These are phyloP conservation scores for Chloromyia formosa DNA, from an alignment of 2,888 invertebrate genomes.

Conservation along the genomic window DNA sequence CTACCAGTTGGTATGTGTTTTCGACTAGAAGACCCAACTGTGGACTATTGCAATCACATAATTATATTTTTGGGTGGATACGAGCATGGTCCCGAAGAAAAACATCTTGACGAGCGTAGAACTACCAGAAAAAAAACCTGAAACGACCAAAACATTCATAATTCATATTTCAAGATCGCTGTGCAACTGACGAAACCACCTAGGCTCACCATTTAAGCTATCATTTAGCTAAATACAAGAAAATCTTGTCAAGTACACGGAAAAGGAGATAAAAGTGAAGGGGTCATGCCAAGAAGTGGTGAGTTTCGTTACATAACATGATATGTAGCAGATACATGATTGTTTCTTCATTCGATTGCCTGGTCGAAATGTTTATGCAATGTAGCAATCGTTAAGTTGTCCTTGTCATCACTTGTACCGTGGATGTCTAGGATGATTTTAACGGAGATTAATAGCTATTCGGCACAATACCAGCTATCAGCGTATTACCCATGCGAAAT, in stretches of 20 bases:
- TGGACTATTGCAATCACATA: neutral
- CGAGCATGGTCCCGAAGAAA: conserved; percentile 8
- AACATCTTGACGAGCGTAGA: conserved; percentile 12
- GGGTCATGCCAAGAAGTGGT: conserved; percentile 18
- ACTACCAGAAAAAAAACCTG: neutral
- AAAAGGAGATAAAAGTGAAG: neutral
- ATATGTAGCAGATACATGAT: neutral
- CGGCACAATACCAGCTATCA: neutral
- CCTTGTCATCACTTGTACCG: conserved; percentile 20
- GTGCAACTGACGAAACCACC: conserved; percentile 25
- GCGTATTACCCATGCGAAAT: conserved; percentile 17
- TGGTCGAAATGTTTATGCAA: neutral
- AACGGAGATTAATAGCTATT: neutral
- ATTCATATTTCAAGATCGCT: conserved; percentile 20
- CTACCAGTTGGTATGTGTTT: conserved; percentile 31
- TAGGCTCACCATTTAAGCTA: neutral
- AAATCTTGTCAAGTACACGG: neutral
- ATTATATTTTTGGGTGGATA: conserved; percentile 23
- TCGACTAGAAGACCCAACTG: neutral
- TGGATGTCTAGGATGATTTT: neutral
- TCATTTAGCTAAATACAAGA: neutral
- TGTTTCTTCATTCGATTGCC: neutral
- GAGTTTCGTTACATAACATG: too few species aligned
- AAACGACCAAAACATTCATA: neutral
- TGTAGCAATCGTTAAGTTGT: conserved; percentile 13